Percentiles rank a stretch among this genome's conserved stretches.
Evolutionary conservation across 2,888 invertebrate genomes (phyloP).

Genomic region (Napeogenes sylphis): DNA sequence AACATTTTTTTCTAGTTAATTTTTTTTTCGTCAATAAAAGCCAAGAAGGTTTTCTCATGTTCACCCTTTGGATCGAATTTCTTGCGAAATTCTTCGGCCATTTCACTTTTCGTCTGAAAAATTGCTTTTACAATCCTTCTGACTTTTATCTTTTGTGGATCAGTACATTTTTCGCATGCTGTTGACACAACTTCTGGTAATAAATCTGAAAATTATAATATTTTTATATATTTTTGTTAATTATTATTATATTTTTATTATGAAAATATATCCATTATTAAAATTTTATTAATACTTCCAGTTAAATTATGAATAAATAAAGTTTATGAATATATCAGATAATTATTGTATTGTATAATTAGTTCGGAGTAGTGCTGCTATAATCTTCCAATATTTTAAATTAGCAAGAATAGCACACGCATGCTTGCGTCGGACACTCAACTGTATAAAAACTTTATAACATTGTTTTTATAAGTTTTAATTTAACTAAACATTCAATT

Average conservation of each 20-base stretch:
- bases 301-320: no score
- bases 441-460: no score
- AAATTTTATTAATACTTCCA: no score
- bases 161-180: conserved; percentile 57
- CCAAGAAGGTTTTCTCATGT: conserved; percentile 51
- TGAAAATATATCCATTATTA: no score
- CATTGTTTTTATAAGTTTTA: no score
- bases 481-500: no score
- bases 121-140: conserved; percentile 56
- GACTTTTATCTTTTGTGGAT: conserved; percentile 48
- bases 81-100: conserved; percentile 47
- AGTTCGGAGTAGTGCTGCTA: no score
- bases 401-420: no score
- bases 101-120: conserved; percentile 49
- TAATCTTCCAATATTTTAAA: no score
- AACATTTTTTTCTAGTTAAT: neutral
- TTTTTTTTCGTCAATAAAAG: conserved; percentile 38
- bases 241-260: no score
- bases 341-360: no score
- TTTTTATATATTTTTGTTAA: neutral
- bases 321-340: neutral
- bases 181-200: conserved; percentile 61
- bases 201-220: conserved; percentile 41
- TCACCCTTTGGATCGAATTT: conserved; percentile 61
- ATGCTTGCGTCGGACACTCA: no score